Percentiles rank a stretch among this genome's conserved stretches.
These are phyloP conservation scores for Bolinopsis microptera DNA, from an alignment of 37 sponge, comb jelly and placozoan species.

Conservation along the genomic window DNA sequence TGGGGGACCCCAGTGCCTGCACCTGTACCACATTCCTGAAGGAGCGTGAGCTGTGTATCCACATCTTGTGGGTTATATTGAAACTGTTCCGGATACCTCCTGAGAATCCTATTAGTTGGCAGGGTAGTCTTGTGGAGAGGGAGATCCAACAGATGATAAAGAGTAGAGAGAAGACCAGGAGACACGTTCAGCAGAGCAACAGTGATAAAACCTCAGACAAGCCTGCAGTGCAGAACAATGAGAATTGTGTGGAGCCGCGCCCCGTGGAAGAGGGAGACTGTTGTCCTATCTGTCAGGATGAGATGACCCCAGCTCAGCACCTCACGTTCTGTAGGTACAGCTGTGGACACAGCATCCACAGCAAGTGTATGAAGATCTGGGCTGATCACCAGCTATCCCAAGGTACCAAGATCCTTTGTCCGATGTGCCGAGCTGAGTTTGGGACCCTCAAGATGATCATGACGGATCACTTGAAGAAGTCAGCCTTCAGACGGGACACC, in stretches of 20 bases:
- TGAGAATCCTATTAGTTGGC: constrained; percentile 67
- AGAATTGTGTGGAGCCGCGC: constrained; percentile 65
- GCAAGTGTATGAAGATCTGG: constrained; percentile 95
- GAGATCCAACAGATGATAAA: constrained; percentile 82
- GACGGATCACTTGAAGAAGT: constrained; percentile 41
- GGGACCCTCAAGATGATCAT: constrained; percentile 74
- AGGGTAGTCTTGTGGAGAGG: constrained; percentile 84
- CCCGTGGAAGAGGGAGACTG: constrained; percentile 76
- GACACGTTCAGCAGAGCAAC: neutral
- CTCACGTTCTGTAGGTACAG: constrained; percentile 71
- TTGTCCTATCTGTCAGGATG: constrained; percentile 96
- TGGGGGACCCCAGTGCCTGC: constrained; percentile 87
- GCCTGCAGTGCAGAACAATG: neutral
- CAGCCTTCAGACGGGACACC: constrained; percentile 41
- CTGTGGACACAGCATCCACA: constrained; percentile 86
- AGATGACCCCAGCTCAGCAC: constrained; percentile 67
- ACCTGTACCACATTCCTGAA: constrained; percentile 78
- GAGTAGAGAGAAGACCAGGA: constrained; percentile 63
- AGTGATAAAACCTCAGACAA: neutral
- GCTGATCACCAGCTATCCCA: constrained; percentile 89
- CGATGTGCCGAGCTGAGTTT: constrained; percentile 91
- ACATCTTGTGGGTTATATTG: constrained; percentile 83
- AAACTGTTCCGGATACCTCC: constrained; percentile 47
- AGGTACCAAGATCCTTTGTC: constrained; percentile 76
- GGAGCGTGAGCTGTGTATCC: constrained; percentile 85